These are phyloP conservation scores for Pyrocephalus nanus DNA, from an alignment of 2,797 vertebrate species.

Conservation along the genomic window DNA sequence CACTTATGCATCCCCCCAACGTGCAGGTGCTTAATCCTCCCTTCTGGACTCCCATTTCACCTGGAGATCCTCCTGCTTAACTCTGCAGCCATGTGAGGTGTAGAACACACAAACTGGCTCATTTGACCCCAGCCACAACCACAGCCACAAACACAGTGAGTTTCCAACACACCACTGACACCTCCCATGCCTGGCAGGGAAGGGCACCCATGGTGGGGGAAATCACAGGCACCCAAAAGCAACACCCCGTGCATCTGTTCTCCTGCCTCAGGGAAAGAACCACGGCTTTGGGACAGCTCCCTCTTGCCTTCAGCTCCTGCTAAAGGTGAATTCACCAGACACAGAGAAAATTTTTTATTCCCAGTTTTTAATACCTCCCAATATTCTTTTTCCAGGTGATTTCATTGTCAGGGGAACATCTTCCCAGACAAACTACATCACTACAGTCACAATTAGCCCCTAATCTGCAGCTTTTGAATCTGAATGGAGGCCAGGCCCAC, in stretches of 20 bases:
- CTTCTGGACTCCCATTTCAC: not conserved
- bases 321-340: not conserved
- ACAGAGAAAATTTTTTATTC: not conserved
- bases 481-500: not conserved
- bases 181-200: not conserved
- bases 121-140: not conserved
- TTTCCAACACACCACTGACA: not conserved
- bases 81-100: not conserved
- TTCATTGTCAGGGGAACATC: not conserved
- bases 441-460: not conserved
- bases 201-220: not conserved
- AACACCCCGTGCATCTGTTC: not conserved
- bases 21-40: not conserved
- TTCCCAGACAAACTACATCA: not conserved
- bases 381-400: not conserved
- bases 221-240: not conserved
- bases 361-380: not conserved
- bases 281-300: fast-evolving
- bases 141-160: not conserved
- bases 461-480: not conserved
- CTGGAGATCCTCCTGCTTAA: not conserved
- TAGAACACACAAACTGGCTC: not conserved
- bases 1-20: not conserved
- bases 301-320: not conserved
- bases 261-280: not conserved